A percentile compares a stretch with the other conserved stretches of the same genome.
Evolutionary conservation across 2,113 vertebrate species (phyloP).

Genomic region (Ploceus nigricollis): DNA sequence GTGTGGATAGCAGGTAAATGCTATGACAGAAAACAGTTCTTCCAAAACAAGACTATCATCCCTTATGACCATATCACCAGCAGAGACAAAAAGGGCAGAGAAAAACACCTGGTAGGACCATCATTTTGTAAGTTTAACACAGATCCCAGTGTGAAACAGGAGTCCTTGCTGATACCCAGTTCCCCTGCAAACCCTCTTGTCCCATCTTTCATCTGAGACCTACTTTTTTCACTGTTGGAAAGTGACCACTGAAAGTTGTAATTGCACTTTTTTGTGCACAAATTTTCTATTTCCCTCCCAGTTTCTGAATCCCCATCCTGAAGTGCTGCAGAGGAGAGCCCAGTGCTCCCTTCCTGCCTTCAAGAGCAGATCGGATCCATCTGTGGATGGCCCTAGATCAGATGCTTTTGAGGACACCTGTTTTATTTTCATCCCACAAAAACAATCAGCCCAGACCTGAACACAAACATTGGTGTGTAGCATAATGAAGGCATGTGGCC

Average conservation of each 20-base stretch:
- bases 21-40: background rate
- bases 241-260: background rate
- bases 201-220: background rate
- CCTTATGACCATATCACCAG: background rate
- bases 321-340: background rate
- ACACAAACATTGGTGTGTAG: background rate
- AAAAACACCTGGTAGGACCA: background rate
- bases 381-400: background rate
- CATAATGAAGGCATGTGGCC: fast-evolving
- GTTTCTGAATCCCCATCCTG: background rate
- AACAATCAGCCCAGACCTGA: background rate
- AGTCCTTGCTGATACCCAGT: background rate
- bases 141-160: background rate
- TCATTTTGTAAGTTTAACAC: background rate
- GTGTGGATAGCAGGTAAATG: background rate
- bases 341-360: background rate
- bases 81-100: background rate
- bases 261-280: background rate
- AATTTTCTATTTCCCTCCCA: background rate
- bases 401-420: background rate
- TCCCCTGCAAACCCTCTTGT: background rate
- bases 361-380: background rate
- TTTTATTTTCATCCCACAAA: background rate
- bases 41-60: background rate
- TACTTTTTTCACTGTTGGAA: background rate